Evolutionary conservation across 1,140 invertebrate species (phyloP).

Genomic region (Schlechtendalia chinensis): DNA sequence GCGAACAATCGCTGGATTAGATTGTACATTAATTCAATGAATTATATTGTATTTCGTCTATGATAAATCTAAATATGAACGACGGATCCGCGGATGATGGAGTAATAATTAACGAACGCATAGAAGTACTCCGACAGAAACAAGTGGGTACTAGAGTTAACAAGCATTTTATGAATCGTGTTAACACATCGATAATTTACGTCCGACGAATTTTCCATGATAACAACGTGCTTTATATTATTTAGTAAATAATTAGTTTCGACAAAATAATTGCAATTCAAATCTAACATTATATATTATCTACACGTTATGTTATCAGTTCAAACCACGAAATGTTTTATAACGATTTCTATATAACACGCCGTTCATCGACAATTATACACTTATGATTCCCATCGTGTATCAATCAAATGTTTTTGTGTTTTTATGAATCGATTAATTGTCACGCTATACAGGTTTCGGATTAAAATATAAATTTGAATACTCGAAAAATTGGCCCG

Average conservation of each 20-base stretch:
- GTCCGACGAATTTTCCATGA: no score
- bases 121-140: not conserved
- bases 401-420: no score
- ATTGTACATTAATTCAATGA: conserved; percentile 5
- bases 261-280: not conserved
- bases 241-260: not conserved
- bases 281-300: not conserved
- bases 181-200: no score
- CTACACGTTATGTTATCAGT: no score
- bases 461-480: no score
- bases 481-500: no score
- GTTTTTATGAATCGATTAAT: no score
- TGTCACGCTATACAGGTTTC: no score
- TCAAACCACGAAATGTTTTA: no score
- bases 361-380: no score
- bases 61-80: not conserved
- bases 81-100: not conserved
- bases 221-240: not conserved
- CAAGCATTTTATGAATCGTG: not conserved
- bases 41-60: not conserved
- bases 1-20: conserved; percentile 7
- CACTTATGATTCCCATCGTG: no score
- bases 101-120: not conserved
- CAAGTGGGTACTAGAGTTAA: not conserved
- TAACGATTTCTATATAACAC: no score